Base-by-base conservation (phyloP, 2,888 invertebrate genomes). In the Electrophaes corylata region DNA sequence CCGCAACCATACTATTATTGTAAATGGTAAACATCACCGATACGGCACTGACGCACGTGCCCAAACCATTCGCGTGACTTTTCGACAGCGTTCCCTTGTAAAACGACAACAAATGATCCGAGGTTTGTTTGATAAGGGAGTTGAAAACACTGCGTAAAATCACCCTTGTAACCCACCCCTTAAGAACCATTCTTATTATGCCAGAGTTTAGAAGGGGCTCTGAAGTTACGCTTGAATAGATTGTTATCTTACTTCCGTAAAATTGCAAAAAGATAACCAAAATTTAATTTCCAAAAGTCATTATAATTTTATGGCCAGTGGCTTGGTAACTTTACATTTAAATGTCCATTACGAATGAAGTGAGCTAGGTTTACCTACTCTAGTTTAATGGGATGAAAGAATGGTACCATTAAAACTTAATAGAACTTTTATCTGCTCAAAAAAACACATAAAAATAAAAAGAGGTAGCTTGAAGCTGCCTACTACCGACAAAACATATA, bases 21-120 rank as follows among this genome's bases (percentile, higher is more conserved):
- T 81, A 83, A 84, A 84, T 75, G 78, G 72, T 79, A 73, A 83
- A 83, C 79, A 83, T 81, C 75, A 75, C 79, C 71, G 77, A 72
- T 73, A 73, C 69, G 70, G 68, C 62, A 40, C 51, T 65, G 75
- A 74, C 84, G 76, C 89, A 89, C 89, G 89, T 88, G 89, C 78
- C 86, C 64, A 67, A 72, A 67, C 80, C 81, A 78, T 84, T 87
- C 75, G 78, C 76, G 77, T 82, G 81, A 83, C 79, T 23, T 43
- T 76, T 43, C 73, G 73, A 67, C 76, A 78, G 80, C 81, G 73
- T 75, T 72, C 76, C 75, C 76, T 77, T 79, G 80, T 82, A 78
- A 82, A 81, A 79, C 81, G 78, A 80, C 78, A 81, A 83, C 80
- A 72, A 84, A 81, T 78, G 78, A 77, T 70, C 73, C 75, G 78